phyloP scores from a whole-genome alignment of 2,888 invertebrate species.

The Gryllus longicercus region DNA sequence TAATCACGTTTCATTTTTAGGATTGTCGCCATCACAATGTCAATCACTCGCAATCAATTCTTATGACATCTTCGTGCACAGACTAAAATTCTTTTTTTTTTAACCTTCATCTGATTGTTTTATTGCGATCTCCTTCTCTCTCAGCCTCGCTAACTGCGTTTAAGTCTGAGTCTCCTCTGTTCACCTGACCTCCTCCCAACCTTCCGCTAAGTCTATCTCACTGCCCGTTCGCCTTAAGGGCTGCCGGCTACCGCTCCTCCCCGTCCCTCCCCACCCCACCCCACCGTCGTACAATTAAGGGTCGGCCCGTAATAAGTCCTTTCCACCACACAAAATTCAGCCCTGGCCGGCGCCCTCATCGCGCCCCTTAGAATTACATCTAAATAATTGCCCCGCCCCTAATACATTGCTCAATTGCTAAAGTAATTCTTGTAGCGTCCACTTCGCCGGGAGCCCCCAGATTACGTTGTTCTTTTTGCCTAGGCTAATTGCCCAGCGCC shows the following conservation, averaged over 20 bases:
- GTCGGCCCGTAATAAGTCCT: not conserved
- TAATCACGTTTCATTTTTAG: too few species aligned
- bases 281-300: not conserved
- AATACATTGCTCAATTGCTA: constrained; percentile 8
- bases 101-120: too few species aligned
- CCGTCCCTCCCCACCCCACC: not conserved
- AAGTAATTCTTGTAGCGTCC: constrained; percentile 17
- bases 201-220: too few species aligned
- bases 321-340: constrained; percentile 1
- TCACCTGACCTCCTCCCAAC: too few species aligned
- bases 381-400: constrained; percentile 4
- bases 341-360: not conserved
- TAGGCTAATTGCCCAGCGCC: not conserved
- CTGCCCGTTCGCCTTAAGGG: too few species aligned
- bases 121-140: too few species aligned
- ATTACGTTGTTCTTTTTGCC: constrained; percentile 17
- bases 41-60: too few species aligned
- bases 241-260: not conserved
- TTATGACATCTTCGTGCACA: too few species aligned
- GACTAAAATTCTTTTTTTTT: too few species aligned
- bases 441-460: not conserved
- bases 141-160: too few species aligned
- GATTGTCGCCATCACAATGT: too few species aligned
- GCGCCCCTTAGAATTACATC: constrained; percentile 3
- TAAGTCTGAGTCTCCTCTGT: too few species aligned